These are phyloP conservation scores for Nomada hirtipes DNA, from an alignment of 2,888 invertebrate genomes.

Conservation along the genomic window DNA sequence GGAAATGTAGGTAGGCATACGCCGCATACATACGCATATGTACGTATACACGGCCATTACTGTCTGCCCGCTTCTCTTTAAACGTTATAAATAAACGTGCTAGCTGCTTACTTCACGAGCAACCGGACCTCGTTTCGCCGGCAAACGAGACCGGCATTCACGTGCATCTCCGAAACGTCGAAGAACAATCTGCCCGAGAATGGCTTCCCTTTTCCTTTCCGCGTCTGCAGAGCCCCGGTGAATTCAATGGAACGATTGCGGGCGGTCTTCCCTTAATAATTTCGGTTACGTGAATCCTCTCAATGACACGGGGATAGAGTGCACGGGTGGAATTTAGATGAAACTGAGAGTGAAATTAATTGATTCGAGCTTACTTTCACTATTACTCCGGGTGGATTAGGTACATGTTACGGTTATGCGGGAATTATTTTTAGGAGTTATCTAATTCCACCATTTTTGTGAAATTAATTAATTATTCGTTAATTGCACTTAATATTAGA, in stretches of 20 bases:
- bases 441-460: too few relatives aligned
- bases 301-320: not conserved
- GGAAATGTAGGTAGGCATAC: constrained; percentile 77
- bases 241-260: not conserved
- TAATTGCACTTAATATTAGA: too few relatives aligned
- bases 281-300: constrained; percentile 6
- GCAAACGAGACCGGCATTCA: constrained; percentile 33
- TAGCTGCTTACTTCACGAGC: constrained; percentile 49
- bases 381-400: too few relatives aligned
- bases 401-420: too few relatives aligned
- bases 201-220: not conserved
- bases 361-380: too few relatives aligned
- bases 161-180: constrained; percentile 25
- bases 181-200: constrained; percentile 17
- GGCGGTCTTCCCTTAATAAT: too few relatives aligned
- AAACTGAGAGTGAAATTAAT: not conserved
- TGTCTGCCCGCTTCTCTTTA: constrained; percentile 65
- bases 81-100: constrained; percentile 75
- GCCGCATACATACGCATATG: constrained; percentile 26
- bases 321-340: too few relatives aligned
- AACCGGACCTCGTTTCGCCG: constrained; percentile 47
- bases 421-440: too few relatives aligned
- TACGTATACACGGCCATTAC: constrained; percentile 40
- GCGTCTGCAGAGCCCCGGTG: not conserved
- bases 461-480: too few relatives aligned